phyloP scores from a whole-genome alignment of 2,888 invertebrate genomes.

The Agrochola circellaris region DNA sequence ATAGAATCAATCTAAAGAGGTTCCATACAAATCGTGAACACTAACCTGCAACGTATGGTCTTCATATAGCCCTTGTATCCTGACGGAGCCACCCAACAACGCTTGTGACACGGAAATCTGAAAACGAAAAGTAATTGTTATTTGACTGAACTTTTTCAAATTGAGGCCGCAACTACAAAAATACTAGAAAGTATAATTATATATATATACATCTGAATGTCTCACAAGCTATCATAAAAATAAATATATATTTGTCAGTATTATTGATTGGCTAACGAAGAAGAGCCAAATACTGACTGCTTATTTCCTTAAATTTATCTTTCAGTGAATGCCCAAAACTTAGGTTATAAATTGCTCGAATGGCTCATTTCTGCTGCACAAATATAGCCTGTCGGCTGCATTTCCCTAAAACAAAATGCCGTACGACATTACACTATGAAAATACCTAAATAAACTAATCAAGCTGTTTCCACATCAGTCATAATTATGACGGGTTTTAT shows the following conservation, averaged over 20 bases:
- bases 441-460: no score
- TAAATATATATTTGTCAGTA: no score
- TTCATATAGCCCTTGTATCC: conserved; percentile 98
- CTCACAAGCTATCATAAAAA: neutral
- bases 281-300: no score
- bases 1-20: neutral
- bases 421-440: no score
- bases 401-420: no score
- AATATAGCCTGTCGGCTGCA: no score
- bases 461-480: no score
- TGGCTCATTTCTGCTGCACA: no score
- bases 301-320: no score
- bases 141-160: neutral
- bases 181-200: neutral
- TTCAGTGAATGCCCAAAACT: no score
- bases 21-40: neutral
- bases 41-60: conserved; percentile 96
- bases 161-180: neutral
- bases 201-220: neutral
- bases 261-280: neutral
- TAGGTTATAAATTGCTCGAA: no score
- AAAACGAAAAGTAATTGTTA: conserved; percentile 56
- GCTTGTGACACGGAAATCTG: conserved; percentile 97
- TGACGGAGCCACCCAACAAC: conserved; percentile 97
- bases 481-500: no score